Evolutionary conservation across 1,140 invertebrate genomes (phyloP).

Genomic region (Ptiloglossa arizonensis): DNA sequence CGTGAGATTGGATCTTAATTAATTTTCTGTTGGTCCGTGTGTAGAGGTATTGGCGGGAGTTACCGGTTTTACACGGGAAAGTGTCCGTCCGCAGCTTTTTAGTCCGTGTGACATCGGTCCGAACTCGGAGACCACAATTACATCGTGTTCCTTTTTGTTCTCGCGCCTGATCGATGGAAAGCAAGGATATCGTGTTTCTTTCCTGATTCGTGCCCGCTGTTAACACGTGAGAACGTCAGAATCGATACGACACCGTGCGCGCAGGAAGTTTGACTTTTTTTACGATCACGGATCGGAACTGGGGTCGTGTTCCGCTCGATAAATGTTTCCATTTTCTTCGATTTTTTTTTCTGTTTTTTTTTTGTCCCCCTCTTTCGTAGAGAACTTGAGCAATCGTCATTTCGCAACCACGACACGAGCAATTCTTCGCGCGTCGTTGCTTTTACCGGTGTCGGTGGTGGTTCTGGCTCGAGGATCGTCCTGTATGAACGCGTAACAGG

Average conservation of each 20-base stretch:
- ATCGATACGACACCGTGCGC: too few relatives aligned
- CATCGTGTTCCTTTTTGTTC: slow-evolving; percentile 27
- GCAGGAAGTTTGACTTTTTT: neutral
- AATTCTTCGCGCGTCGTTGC: neutral
- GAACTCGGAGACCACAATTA: slow-evolving; percentile 40
- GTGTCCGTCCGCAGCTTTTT: neutral
- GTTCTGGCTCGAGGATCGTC: neutral
- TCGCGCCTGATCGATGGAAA: neutral
- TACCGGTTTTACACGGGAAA: neutral
- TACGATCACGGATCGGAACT: neutral
- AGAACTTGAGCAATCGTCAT: too few relatives aligned
- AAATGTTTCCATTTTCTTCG: neutral
- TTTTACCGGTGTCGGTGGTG: neutral
- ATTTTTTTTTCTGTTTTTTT: too few relatives aligned
- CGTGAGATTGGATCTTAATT: too few relatives aligned
- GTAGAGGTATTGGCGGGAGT: too few relatives aligned
- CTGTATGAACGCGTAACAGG: slow-evolving; percentile 16
- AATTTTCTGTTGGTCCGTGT: too few relatives aligned
- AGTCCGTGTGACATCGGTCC: neutral
- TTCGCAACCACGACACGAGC: neutral
- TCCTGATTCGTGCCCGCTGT: slow-evolving; percentile 2
- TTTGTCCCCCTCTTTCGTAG: too few relatives aligned
- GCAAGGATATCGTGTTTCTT: slow-evolving; percentile 31
- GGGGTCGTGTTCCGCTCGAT: neutral
- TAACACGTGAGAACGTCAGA: slow-evolving; percentile 16